Evolutionary conservation across 2,113 vertebrate species (phyloP).

Genomic region (Pelecanus crispus): DNA sequence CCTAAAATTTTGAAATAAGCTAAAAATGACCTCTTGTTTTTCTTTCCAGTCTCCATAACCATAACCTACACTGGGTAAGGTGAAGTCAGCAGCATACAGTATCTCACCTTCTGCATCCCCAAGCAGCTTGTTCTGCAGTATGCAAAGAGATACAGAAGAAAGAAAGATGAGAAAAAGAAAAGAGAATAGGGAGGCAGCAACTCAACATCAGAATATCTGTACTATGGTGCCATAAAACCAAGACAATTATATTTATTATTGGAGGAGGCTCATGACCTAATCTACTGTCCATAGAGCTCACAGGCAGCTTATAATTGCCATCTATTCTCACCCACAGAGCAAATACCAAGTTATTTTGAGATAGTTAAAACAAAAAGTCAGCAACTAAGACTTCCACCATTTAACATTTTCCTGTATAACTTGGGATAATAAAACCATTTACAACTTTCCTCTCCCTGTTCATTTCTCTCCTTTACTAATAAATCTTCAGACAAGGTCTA

Average conservation of each 20-base stretch:
- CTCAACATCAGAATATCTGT: neutral
- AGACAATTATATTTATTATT: neutral
- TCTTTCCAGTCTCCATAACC: neutral
- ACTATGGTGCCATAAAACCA: neutral
- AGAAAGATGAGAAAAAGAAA: neutral
- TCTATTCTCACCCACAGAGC: neutral
- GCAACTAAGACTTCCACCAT: neutral
- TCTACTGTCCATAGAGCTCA: neutral
- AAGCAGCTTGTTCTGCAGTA: neutral
- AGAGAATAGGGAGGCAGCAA: neutral
- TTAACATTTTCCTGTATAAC: neutral
- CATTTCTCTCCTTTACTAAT: neutral
- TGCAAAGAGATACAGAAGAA: neutral
- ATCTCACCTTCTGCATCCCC: neutral
- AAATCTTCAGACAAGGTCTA: neutral
- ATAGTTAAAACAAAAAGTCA: neutral
- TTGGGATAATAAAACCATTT: neutral
- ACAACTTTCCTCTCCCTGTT: neutral
- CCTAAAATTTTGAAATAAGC: neutral
- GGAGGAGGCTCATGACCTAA: neutral
- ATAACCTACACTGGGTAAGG: neutral
- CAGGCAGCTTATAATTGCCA: neutral
- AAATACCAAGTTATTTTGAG: neutral
- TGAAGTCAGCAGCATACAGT: neutral
- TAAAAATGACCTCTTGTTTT: neutral